Base-by-base conservation (phyloP, 2,888 invertebrate species). In the Agelastica alni region DNA sequence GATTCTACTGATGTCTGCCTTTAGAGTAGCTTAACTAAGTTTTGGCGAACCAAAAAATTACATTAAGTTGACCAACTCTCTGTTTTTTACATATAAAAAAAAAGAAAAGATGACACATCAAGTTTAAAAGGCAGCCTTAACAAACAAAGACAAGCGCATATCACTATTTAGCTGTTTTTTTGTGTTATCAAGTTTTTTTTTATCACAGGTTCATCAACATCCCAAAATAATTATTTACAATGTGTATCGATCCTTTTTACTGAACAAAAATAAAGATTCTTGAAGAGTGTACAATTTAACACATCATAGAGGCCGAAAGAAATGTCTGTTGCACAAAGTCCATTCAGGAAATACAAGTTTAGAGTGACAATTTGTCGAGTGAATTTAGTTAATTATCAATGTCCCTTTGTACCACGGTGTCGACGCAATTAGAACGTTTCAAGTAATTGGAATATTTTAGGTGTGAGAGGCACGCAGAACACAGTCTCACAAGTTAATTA, bases 381-480 rank as follows among this genome's bases (percentile, higher is more conserved):
- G 88, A 88, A 67, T 81, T 84, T 59, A 87, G 87, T 56, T 80
- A 85, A 70, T 77, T 84, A 51, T 86, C 86, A 64, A 77, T 87
- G 17, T 80, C 47, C 30, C 18, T 55, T 22, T 52, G 47, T 43
- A 47, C 46, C 7, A 30, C 43, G 30, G 6, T 43, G 4, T 30
- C 37, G 12, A 86, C 88, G 56, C 88, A 88, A 73, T 90, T 91
- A n/a, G n/a, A n/a, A n/a, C n/a, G n/a, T n/a, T n/a, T n/a, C n/a
- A n/a, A n/a, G n/a, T n/a, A n/a, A n/a, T n/a, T n/a, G 77, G 91
- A 91, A 75, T 86, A 84, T 71, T 89, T 87, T 76, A 83, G 85
- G 65, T 85, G 86, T 72, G 82, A 84, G 67, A 87, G 88, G 70
- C 93, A 94, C 78, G 89, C 94, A 4, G 90, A 91, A 71, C 83